Base-by-base conservation (phyloP, 2,113 vertebrate genomes). In the Sphyrna mokarran region DNA sequence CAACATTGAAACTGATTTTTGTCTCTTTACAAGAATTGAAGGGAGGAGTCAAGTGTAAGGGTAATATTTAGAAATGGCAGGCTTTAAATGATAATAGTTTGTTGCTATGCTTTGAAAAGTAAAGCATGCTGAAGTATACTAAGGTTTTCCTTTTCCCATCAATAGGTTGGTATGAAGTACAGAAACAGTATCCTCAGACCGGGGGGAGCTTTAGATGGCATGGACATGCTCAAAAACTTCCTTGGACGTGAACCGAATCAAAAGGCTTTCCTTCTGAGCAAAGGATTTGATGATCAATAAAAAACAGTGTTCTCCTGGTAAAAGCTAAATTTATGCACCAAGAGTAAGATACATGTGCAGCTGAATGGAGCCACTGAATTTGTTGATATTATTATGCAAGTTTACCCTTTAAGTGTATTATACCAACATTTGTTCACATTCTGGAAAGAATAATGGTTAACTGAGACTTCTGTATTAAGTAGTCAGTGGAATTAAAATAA, bases 81-180 rank as follows among this genome's bases (percentile, higher is more conserved):
- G 13, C 58, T 58, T 43, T 90, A 61, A 61, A 90, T 61, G 26
- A 61, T 61, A 33, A 13, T 58, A 61, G 9, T 26, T 87, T 87
- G 85, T 26, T 54, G 80, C 4, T 7, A 43, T 37, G 40, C 5
- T 83, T 61, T 61, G 29, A 33, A 86, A 90, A 66, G 33, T 8
- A 83, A 43, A 7, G 40, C 14, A 20, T 58, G 33, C 14, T 91
- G 11, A 66, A 66, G 14, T 66, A 68, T n/a, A 43, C 37, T 66
- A 37, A 93, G 0, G 33, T 20, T 66, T 93, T 23, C 29, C 33
- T 22, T 93, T 93, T 91, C 11, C 16, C n/a, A 20, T 66, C 33
- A 54, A 86, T 97, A 99, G 99, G 98, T 98, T 96, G 99, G 99
- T 95, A 98, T 97, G 97, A 98, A 98, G 97, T 99, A 99, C 98